phyloP scores from a whole-genome alignment of 2,797 vertebrate species.

The Thamnophis elegans region DNA sequence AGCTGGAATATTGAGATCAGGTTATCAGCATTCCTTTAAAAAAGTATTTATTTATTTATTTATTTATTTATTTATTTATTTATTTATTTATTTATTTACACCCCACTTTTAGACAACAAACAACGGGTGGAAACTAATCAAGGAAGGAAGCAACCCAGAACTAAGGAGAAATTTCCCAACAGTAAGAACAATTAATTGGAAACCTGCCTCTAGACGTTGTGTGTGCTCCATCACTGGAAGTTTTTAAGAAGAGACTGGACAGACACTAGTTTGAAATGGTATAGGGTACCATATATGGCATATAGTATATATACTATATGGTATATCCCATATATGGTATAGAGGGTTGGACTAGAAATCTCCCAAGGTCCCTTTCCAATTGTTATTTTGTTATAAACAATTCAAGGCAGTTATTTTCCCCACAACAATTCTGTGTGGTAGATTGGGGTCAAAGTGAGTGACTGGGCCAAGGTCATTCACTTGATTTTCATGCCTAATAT shows the following conservation, averaged over 20 bases:
- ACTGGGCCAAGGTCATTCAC: background rate
- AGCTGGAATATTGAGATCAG: background rate
- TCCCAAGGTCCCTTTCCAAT: too few species aligned
- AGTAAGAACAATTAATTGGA: background rate
- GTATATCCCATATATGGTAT: too few species aligned
- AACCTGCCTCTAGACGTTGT: background rate
- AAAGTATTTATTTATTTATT: too few species aligned
- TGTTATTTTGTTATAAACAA: too few species aligned
- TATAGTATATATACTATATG: too few species aligned
- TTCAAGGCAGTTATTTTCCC: too few species aligned
- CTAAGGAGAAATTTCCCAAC: background rate
- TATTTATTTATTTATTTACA: background rate
- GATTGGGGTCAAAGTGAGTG: background rate
- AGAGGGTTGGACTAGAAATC: too few species aligned
- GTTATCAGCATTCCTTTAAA: background rate
- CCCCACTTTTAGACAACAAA: background rate
- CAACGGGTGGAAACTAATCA: background rate
- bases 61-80: too few species aligned
- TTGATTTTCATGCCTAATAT: background rate
- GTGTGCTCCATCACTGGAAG: background rate
- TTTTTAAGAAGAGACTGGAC: background rate
- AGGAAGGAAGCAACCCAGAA: background rate
- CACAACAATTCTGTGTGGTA: too few species aligned
- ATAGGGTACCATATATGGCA: background rate
- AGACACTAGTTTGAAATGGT: background rate